Evolutionary conservation across 2,888 invertebrate species (phyloP).

Genomic region (Dinocampus coccinellae): DNA sequence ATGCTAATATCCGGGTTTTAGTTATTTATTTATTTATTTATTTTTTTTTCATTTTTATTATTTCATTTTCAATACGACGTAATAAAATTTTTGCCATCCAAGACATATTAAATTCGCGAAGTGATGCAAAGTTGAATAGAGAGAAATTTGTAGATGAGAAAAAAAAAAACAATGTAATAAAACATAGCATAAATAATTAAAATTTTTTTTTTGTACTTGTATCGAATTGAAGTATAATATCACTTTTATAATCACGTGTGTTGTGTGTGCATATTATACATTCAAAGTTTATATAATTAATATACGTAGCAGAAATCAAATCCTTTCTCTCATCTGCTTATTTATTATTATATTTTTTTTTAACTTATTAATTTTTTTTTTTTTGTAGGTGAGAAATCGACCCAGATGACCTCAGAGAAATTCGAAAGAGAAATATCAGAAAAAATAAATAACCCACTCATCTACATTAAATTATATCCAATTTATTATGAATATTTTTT

Average conservation of each 20-base stretch:
- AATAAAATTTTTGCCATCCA: background rate
- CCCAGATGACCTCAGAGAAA: constrained; percentile 6
- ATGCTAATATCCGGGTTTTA: background rate
- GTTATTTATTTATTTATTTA: constrained; percentile 15
- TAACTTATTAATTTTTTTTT: background rate
- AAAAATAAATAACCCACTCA: background rate
- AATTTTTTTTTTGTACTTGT: background rate
- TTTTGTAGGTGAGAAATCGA: background rate
- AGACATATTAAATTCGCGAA: background rate
- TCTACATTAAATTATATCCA: background rate
- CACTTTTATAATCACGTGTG: background rate
- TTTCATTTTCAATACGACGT: background rate
- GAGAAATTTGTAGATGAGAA: too few species aligned
- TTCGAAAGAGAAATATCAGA: constrained; percentile 16
- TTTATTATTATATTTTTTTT: background rate
- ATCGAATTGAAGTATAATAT: background rate
- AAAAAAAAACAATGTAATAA: background rate
- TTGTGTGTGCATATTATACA: background rate
- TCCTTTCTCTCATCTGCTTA: constrained; percentile 12
- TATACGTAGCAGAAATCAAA: background rate
- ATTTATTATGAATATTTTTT: background rate
- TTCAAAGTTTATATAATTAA: background rate
- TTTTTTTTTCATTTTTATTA: background rate
- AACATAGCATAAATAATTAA: background rate
- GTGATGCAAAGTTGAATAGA: too few species aligned